Evolutionary conservation across 2,888 invertebrate genomes (phyloP), one percentile per base, ranked within the genome.

Genomic region (Unio delphinus): DNA sequence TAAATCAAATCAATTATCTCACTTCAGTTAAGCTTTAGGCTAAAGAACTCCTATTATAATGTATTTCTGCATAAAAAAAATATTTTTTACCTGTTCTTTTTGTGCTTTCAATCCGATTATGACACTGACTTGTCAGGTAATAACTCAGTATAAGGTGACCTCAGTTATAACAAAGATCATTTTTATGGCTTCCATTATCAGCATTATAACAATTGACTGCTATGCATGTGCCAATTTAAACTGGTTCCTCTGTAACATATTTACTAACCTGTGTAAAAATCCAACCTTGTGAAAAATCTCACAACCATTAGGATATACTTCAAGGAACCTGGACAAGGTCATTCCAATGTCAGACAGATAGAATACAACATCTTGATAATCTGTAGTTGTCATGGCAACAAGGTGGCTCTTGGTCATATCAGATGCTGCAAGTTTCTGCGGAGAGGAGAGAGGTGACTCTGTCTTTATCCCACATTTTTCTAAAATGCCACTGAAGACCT

Each of bases 301-400:
- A 86, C 91, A 92, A 55, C 92, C 92, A 8, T 92, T 90, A 0
- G 93, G 92, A 83, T 93, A 94, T 0, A 93, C 91, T 67, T 94
- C 93, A n/a, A 95, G 81, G 70, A 95, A 93, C 79, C 93, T 90
- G 83, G 92, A 92, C 64, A 95, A 83, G 0, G 94, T 94, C 83
- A 93, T 92, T 0, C 93, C 92, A 20, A 93, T 93, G 85, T 96
- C 95, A 68, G 94, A 86, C 57, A 94, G 87, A 81, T 94, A 94
- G 59, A 94, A 86, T 0, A 94, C 91, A 55, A 95, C 87, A 86
- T 95, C 95, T 75, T 92, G 92, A n/a, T 94, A 83, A 20, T 86
- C 83, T 30, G 69, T 61, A 18, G 83, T 80, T 70, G 87, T 82
- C 69, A 88, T 82, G 61, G 81, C 64, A 57, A 78, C 76, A 56